Evolutionary conservation across 2,797 vertebrate species (phyloP), one percentile per base, ranked within the genome.

Genomic region (Chaetophractus vellerosus): DNA sequence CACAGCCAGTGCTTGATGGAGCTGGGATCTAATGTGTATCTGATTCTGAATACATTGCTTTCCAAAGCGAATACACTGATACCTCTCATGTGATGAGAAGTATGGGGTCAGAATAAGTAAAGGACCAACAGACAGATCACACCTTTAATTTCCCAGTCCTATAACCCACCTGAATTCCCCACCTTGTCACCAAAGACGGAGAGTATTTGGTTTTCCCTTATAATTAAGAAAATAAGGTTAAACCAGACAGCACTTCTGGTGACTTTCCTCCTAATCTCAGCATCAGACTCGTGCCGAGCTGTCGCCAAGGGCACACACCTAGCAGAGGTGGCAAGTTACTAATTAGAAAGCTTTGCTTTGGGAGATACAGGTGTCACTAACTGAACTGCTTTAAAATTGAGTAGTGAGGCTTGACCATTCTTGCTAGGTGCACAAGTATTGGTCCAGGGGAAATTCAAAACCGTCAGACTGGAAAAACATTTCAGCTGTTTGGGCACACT

Each of bases 331-430:
- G 26, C 48, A 76, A 82, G 36, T 90, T 33, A 81, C 68, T 75
- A 87, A 92, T 92, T 24, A 84, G 36, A 76, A 66, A 9, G 1
- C 6, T 91, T 61, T 76, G 78, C n/a, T 48, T 83, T 89, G 68
- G n/a, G 59, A 87, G 26, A 86, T 16, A 52, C 0, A 8, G 28
- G 84, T 79, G 38, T 92, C 52, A 89, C 6, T 21, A 59, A 33
- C 15, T 0, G 0, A 59, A 33, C 15, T 0, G 0, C 52, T 75
- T 96, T 52, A 59, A 66, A 78, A 80, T 12, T 69, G 64, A 88
- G 18, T 50, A 71, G 36, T 74, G 7, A 1, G 3, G 28, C 28
- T 72, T 88, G 63, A 61, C 48, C 1, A 0, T 48, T 90, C 85
- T 87, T 81, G 26, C 79, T 85, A 28, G 45, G 74, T 24, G 76